phyloP scores from a whole-genome alignment of 2,888 invertebrate genomes.

The Metellina segmentata region DNA sequence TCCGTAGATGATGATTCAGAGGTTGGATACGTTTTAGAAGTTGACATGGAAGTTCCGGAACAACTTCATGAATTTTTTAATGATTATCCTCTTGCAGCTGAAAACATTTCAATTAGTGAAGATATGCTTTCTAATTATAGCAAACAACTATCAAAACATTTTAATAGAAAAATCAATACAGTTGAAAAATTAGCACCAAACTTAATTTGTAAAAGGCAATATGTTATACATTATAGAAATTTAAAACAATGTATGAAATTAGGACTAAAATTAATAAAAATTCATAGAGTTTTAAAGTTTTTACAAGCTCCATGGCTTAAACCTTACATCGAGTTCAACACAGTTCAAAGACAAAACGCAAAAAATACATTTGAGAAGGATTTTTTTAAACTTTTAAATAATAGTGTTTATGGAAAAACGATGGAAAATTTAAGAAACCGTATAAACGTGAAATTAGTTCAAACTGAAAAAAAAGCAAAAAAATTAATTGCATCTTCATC shows the following conservation, averaged over 20 bases:
- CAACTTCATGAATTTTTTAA: constrained; percentile 65
- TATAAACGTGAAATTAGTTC: too few relatives aligned
- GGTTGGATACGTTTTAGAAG: constrained; percentile 30
- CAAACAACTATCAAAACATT: background rate
- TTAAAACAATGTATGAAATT: constrained; percentile 71
- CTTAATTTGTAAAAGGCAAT: too few relatives aligned
- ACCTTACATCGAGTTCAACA: constrained; percentile 74
- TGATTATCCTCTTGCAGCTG: constrained; percentile 60
- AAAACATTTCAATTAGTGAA: too few relatives aligned
- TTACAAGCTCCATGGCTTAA: constrained; percentile 46
- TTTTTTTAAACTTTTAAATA: constrained; percentile 80
- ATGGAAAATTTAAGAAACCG: too few relatives aligned
- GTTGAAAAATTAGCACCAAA: background rate
- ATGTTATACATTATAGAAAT: background rate
- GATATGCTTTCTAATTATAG: background rate
- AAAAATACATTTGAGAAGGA: constrained; percentile 80
- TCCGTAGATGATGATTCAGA: background rate
- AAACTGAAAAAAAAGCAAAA: too few relatives aligned
- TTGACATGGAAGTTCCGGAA: constrained; percentile 41
- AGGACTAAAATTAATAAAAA: constrained; percentile 77
- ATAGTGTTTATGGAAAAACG: constrained; percentile 80
- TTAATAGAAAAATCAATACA: background rate
- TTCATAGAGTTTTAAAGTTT: constrained; percentile 77
- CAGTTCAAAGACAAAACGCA: constrained; percentile 77
- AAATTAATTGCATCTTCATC: too few relatives aligned